Percentiles rank a stretch among this genome's conserved stretches.
Conservation (phyloP, 1,140 invertebrate species). For the Proctacanthus coquilletti region DNA sequence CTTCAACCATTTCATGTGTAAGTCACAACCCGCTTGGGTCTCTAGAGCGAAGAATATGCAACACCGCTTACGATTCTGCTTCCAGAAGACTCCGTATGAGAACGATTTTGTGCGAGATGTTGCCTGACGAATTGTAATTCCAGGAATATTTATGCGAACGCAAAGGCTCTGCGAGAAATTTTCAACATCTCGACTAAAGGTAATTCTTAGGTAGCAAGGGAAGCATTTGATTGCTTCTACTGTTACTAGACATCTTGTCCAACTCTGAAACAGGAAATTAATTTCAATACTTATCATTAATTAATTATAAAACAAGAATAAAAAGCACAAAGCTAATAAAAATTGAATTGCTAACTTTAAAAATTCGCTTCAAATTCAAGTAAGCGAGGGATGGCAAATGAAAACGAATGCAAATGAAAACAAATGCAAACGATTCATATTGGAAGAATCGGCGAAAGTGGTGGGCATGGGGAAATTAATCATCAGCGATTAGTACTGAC, state of each 20-base stretch:
- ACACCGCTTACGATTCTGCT: slow-evolving; percentile 26
- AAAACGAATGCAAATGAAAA: neutral
- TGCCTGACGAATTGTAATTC: slow-evolving; percentile 19
- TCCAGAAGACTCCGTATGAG: slow-evolving; percentile 27
- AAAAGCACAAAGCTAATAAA: neutral
- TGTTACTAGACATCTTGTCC: slow-evolving; percentile 26
- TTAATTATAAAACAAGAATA: neutral
- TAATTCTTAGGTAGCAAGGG: slow-evolving; percentile 24
- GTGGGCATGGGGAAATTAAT: too few species aligned
- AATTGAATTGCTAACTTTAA: neutral
- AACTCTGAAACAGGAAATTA: slow-evolving; percentile 7
- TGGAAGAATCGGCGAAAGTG: too few species aligned
- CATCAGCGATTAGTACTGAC: too few species aligned
- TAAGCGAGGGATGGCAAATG: neutral
- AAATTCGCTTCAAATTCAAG: neutral
- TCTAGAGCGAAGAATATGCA: slow-evolving; percentile 27
- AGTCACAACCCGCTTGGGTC: slow-evolving; percentile 16
- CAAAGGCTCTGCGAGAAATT: slow-evolving; percentile 9
- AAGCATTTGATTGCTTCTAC: slow-evolving; percentile 29
- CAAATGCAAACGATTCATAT: neutral
- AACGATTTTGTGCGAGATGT: slow-evolving; percentile 23
- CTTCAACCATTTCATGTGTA: slow-evolving; percentile 29
- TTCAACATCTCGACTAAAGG: slow-evolving; percentile 11
- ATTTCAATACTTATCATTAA: neutral
- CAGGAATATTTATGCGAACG: slow-evolving; percentile 25